Evolutionary conservation across 1,140 invertebrate species (phyloP), one percentile per base, ranked within the genome.

Genomic region (Caerostris darwini): DNA sequence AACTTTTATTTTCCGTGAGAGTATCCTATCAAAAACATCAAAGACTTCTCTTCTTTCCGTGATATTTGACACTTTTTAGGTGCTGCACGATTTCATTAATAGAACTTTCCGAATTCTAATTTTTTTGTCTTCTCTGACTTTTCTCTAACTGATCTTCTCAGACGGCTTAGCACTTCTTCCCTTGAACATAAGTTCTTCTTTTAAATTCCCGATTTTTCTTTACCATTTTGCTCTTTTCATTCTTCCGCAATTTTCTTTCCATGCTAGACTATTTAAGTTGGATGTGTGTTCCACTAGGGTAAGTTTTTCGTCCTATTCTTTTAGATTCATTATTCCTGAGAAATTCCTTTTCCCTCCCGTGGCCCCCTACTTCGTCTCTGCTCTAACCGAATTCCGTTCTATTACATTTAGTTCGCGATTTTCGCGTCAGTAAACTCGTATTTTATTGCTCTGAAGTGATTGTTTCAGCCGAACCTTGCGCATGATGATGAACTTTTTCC

Each of bases 381-480:
- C 61, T 83, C 92, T 87, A 87, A 87, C 92, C 53, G 92, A 93
- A 93, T 93, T 87, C 92, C 92, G 61, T 93, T 93, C 92, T 93
- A 93, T 93, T 93, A 93, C 83, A 93, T 93, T 93, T 93, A 93
- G 92, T 93, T 93, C 92, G 53, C 92, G 85, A 93, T 93, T 93
- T 93, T 93, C 92, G 82, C 92, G 92, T 93, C 92, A 87, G 92
- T 93, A 93, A 93, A 77, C 82, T 59, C 92, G 82, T 93, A 93
- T 93, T 93, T 93, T 93, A 93, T 93, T 93, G 92, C 92, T 93
- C 92, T 86, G 92, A 87, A 93, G 92, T 93, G 92, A 93, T 93
- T 93, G 92, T 93, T 93, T 87, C 92, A 87, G 54, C 71, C 71
- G 90, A 91, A 91, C 69, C 90, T 61, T 82, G 67, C 56, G 83